These are phyloP conservation scores for Trogon surrucura DNA, from an alignment of 2,113 vertebrate species.

Conservation along the genomic window DNA sequence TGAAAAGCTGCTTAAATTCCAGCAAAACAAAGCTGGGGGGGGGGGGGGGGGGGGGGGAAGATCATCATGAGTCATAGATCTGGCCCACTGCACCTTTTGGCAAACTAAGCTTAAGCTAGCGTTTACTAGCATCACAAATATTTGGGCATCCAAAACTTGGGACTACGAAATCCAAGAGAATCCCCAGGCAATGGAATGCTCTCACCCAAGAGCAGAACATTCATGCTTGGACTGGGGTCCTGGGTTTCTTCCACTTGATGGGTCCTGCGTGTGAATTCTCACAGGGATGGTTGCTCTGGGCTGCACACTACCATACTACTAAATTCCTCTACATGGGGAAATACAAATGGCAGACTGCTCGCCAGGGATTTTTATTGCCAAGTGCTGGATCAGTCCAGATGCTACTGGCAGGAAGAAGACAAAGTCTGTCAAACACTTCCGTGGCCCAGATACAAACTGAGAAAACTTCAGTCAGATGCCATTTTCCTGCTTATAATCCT, in stretches of 20 bases:
- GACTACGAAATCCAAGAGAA: background rate
- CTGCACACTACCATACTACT: background rate
- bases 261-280: accelerated
- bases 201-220: background rate
- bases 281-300: background rate
- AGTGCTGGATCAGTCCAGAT: background rate
- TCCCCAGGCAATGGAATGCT: background rate
- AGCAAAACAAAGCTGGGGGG: background rate
- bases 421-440: background rate
- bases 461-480: background rate
- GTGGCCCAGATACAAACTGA: background rate
- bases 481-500: background rate
- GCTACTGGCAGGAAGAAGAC: background rate
- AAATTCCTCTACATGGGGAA: background rate
- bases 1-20: slow-evolving; percentile 2
- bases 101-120: background rate
- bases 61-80: slow-evolving; percentile 21
- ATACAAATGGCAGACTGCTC: background rate
- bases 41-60: background rate
- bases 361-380: background rate
- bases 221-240: accelerated
- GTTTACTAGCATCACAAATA: background rate
- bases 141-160: background rate
- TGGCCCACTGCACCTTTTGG: background rate
- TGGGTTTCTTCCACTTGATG: background rate